phyloP scores from a whole-genome alignment of 2,888 invertebrate species.

The Lacanobia wlatinum region DNA sequence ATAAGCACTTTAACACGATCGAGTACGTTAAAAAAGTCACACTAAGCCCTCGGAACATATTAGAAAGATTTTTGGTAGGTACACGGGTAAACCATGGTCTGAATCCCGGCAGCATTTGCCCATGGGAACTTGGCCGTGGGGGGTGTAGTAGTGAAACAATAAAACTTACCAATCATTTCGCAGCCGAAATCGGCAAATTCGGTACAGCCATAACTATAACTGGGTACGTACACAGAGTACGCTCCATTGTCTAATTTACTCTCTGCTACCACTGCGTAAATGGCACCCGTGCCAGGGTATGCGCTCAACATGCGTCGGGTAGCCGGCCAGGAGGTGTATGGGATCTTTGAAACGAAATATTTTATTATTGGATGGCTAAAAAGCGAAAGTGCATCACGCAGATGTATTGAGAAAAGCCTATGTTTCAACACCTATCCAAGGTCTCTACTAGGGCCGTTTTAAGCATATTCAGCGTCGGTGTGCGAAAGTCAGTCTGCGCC shows the following conservation, averaged over 20 bases:
- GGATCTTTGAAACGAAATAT: constrained; percentile 69
- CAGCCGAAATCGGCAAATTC: constrained; percentile 87
- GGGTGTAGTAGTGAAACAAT: not conserved
- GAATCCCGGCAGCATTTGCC: not conserved
- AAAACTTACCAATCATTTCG: constrained; percentile 88
- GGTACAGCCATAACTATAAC: constrained; percentile 92
- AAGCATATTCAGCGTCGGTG: too few relatives aligned
- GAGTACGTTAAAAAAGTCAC: too few relatives aligned
- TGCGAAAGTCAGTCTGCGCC: too few relatives aligned
- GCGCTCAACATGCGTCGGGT: constrained; percentile 88
- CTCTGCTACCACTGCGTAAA: constrained; percentile 91
- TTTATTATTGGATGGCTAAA: not conserved
- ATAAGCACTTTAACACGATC: too few relatives aligned
- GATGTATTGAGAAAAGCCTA: too few relatives aligned
- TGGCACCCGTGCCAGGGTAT: constrained; percentile 92
- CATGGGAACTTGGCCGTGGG: not conserved
- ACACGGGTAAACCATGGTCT: not conserved
- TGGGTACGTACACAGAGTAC: constrained; percentile 93
- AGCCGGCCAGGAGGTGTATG: constrained; percentile 69
- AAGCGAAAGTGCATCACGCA: too few relatives aligned
- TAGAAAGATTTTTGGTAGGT: not conserved
- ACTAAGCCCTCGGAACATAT: too few relatives aligned
- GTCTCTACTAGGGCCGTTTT: too few relatives aligned
- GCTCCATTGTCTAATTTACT: rapidly evolving
- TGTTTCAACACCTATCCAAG: too few relatives aligned